Evolutionary conservation across 2,888 invertebrate genomes (phyloP).

Genomic region (Ochropacha duplaris): DNA sequence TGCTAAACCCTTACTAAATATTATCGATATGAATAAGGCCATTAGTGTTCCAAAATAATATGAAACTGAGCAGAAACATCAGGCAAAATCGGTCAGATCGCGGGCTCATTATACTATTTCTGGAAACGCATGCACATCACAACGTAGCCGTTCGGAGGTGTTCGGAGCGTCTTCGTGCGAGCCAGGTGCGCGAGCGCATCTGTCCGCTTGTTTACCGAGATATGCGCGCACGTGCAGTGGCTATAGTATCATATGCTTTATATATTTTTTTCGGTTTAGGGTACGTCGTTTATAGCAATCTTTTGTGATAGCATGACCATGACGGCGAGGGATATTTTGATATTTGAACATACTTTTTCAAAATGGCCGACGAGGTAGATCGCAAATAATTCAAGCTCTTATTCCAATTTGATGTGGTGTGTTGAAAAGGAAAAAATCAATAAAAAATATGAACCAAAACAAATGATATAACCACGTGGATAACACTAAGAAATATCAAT

Average conservation of each 20-base stretch:
- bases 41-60: background rate
- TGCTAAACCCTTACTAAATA: too few relatives aligned
- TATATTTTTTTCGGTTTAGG: background rate
- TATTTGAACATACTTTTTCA: too few relatives aligned
- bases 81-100: conserved; percentile 27
- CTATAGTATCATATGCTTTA: conserved; percentile 13
- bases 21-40: too few relatives aligned
- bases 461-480: too few relatives aligned
- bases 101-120: conserved; percentile 16
- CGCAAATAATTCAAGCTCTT: background rate
- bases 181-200: conserved; percentile 63
- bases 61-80: conserved; percentile 10
- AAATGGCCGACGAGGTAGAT: background rate
- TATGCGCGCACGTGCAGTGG: conserved; percentile 25
- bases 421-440: background rate
- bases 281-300: background rate
- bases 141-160: too few relatives aligned
- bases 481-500: background rate
- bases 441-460: background rate
- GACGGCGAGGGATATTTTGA: background rate
- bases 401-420: background rate
- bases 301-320: background rate
- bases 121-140: conserved; percentile 21
- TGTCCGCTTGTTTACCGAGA: conserved; percentile 43
- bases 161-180: conserved; percentile 22